Conservation (phyloP, 2,113 vertebrate genomes). For the Cepphus grylle region DNA sequence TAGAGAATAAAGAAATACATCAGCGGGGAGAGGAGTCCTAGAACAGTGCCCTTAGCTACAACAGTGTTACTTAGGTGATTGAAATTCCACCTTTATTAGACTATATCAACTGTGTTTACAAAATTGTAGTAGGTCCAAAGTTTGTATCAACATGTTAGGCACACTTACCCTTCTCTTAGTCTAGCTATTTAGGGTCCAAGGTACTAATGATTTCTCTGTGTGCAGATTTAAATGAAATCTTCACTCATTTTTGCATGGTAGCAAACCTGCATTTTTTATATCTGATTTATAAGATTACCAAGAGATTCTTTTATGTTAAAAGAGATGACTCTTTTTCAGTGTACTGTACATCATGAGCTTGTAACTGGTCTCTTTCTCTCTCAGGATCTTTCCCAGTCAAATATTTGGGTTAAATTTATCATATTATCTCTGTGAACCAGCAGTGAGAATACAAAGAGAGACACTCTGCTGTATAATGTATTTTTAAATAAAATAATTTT, state of each 20-base stretch:
- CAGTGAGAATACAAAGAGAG: conserved; percentile 69
- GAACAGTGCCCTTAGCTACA: conserved; percentile 43
- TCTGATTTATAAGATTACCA: conserved; percentile 75
- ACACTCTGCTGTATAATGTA: conserved; percentile 78
- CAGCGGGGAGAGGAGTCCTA: not conserved
- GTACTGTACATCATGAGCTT: conserved; percentile 71
- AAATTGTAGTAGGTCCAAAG: conserved; percentile 61
- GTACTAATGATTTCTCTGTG: conserved; percentile 59
- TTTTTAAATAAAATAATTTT: conserved; percentile 81
- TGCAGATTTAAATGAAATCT: conserved; percentile 69
- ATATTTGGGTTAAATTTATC: conserved; percentile 71
- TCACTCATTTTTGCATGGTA: conserved; percentile 72
- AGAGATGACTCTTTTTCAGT: conserved; percentile 74
- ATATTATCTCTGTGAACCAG: conserved; percentile 72
- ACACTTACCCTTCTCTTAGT: conserved; percentile 59
- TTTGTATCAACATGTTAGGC: conserved; percentile 36
- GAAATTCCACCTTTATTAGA: conserved; percentile 21
- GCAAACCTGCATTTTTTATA: conserved; percentile 71
- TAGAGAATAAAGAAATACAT: not conserved
- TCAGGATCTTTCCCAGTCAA: conserved; percentile 78
- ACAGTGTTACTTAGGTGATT: conserved; percentile 2
- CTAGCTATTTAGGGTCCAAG: conserved; percentile 59
- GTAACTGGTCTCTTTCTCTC: conserved; percentile 70
- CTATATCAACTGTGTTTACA: conserved; percentile 51
- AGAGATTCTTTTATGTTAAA: conserved; percentile 82